A percentile compares a stretch with the other conserved stretches of the same genome.
Conservation (phyloP, 30 jellyfish, hydroid and myxozoan genomes). For the Hydra vulgaris region DNA sequence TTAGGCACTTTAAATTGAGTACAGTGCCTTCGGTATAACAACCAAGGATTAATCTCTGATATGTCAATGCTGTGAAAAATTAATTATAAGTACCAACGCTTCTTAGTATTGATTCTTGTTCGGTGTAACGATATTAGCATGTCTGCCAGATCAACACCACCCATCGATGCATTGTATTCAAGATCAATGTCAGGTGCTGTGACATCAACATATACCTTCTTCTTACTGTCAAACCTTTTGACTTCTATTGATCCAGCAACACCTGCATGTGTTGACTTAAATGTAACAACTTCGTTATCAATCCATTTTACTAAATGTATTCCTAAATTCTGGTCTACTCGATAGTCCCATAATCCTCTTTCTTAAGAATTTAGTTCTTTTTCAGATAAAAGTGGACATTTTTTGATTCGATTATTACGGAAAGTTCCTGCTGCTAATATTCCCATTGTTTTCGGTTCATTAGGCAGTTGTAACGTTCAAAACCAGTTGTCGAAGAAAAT, state of each 20-base stretch:
- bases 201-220: constrained; percentile 12
- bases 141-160: constrained; percentile 58
- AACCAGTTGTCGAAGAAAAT: constrained; percentile 23
- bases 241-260: constrained; percentile 14
- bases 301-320: not conserved
- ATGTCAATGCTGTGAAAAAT: constrained; percentile 59
- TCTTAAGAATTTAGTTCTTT: constrained; percentile 5
- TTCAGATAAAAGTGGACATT: constrained; percentile 9
- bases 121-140: constrained; percentile 34
- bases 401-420: constrained; percentile 1
- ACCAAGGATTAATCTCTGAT: constrained; percentile 55
- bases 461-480: not conserved
- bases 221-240: constrained; percentile 25
- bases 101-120: constrained; percentile 37
- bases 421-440: constrained; percentile 13
- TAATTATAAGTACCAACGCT: constrained; percentile 48
- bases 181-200: constrained; percentile 26
- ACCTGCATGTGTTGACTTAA: constrained; percentile 13
- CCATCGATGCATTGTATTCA: constrained; percentile 39
- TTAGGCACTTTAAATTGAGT: constrained; percentile 25
- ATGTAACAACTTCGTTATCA: constrained; percentile 4
- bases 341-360: constrained; percentile 2
- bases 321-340: constrained; percentile 12
- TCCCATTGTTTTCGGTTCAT: not conserved
- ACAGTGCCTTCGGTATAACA: constrained; percentile 58